A percentile compares a stretch with the other conserved stretches of the same genome.
Evolutionary conservation across 2,113 vertebrate species (phyloP).

Genomic region (Tapirus terrestris): DNA sequence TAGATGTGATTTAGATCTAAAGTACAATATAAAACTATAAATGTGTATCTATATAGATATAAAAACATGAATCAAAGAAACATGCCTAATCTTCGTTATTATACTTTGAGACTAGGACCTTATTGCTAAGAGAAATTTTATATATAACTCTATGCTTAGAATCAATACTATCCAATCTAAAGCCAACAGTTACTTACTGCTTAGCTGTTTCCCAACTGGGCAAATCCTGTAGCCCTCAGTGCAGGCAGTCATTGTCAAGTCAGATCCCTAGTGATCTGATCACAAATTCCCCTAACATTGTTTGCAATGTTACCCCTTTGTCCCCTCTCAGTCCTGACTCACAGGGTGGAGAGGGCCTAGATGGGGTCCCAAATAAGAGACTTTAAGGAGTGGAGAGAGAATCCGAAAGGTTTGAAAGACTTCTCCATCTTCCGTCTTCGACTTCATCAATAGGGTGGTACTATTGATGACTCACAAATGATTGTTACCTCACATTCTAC

Average conservation of each 20-base stretch:
- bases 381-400: neutral
- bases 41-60: neutral
- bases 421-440: neutral
- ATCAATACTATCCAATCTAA: neutral
- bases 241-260: slow-evolving; percentile 20
- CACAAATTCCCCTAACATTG: neutral
- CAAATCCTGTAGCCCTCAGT: neutral
- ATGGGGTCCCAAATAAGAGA: neutral
- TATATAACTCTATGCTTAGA: neutral
- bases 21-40: neutral
- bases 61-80: neutral
- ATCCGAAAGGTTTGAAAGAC: neutral
- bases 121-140: slow-evolving; percentile 16
- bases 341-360: neutral
- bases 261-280: slow-evolving; percentile 24
- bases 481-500: slow-evolving; percentile 52
- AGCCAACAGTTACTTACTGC: neutral
- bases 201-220: slow-evolving; percentile 35
- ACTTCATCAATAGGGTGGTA: neutral
- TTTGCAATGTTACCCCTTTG: neutral
- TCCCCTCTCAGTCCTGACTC: neutral
- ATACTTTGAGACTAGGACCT: neutral
- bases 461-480: neutral
- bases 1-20: neutral
- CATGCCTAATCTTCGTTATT: neutral